These are phyloP conservation scores for Eupsittula cactorum DNA, from an alignment of 2,113 vertebrate genomes.

Conservation along the genomic window DNA sequence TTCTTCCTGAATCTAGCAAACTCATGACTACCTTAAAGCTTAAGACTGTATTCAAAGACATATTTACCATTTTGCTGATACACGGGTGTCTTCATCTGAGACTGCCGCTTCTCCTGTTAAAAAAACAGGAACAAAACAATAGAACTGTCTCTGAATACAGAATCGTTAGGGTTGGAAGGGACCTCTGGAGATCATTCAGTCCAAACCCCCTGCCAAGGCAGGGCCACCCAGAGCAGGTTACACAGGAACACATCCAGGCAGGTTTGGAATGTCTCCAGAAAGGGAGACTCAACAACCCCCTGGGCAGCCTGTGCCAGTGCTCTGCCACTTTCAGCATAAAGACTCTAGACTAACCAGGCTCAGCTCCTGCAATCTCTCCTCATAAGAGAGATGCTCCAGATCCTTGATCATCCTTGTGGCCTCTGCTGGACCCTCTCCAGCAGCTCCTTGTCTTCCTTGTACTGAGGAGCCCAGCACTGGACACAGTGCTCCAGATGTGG, in stretches of 20 bases:
- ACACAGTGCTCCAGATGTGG: neutral
- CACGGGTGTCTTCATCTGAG: slow-evolving; percentile 82
- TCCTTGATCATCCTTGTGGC: neutral
- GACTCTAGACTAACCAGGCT: neutral
- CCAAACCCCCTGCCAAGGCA: neutral
- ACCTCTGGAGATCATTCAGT: neutral
- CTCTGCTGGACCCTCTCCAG: neutral
- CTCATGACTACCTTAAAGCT: neutral
- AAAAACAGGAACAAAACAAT: neutral
- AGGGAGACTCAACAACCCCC: neutral
- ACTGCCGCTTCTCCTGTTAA: slow-evolving; percentile 77
- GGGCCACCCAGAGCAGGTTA: neutral
- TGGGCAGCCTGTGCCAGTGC: neutral
- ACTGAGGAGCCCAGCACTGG: neutral
- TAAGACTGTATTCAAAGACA: neutral
- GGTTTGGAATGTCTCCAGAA: neutral
- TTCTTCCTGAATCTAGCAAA: neutral
- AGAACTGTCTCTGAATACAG: neutral
- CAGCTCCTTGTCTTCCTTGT: neutral
- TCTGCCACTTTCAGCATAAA: neutral
- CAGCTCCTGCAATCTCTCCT: neutral
- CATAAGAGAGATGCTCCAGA: neutral
- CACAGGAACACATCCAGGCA: neutral
- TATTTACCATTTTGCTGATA: slow-evolving; percentile 94
- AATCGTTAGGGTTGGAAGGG: neutral